phyloP scores from a whole-genome alignment of 2,888 invertebrate genomes.

The Agonopterix subpropinquella region DNA sequence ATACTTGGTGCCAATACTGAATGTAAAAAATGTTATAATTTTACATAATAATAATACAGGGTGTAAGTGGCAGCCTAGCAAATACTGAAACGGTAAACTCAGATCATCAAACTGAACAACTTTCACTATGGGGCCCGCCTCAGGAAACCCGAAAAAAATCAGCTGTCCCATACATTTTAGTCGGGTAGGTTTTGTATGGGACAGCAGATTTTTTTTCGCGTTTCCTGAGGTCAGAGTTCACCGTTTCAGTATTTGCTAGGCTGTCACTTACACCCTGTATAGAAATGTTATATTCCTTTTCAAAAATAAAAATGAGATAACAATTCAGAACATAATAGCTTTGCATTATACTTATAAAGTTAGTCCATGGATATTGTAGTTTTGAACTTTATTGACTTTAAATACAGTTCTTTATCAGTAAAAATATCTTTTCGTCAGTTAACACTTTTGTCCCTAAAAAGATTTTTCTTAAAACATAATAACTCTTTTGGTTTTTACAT shows the following conservation, averaged over 20 bases:
- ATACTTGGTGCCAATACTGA: slow-evolving; percentile 71
- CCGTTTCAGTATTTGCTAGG: too few species aligned
- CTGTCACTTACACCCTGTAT: too few species aligned
- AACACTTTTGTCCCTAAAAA: slow-evolving; percentile 23
- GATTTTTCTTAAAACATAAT: slow-evolving; percentile 63
- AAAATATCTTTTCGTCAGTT: slow-evolving; percentile 17
- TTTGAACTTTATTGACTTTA: slow-evolving; percentile 2
- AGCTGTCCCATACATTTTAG: too few species aligned
- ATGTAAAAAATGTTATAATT: slow-evolving; percentile 27
- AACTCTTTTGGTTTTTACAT: slow-evolving; percentile 72
- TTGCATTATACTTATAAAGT: neutral
- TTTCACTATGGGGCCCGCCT: too few species aligned
- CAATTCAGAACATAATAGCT: neutral
- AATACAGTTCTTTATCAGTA: slow-evolving; percentile 10
- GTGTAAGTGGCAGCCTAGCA: too few species aligned
- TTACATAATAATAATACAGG: too few species aligned
- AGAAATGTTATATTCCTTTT: neutral
- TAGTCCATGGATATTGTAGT: slow-evolving; percentile 3
- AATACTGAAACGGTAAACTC: too few species aligned
- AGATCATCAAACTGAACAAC: too few species aligned
- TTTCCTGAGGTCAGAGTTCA: too few species aligned
- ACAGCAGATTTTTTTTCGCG: too few species aligned
- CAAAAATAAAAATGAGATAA: slow-evolving; percentile 1
- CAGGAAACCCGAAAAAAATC: too few species aligned
- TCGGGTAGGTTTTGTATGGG: too few species aligned